phyloP scores from a whole-genome alignment of 2,113 vertebrate genomes.

The Athene cunicularia region DNA sequence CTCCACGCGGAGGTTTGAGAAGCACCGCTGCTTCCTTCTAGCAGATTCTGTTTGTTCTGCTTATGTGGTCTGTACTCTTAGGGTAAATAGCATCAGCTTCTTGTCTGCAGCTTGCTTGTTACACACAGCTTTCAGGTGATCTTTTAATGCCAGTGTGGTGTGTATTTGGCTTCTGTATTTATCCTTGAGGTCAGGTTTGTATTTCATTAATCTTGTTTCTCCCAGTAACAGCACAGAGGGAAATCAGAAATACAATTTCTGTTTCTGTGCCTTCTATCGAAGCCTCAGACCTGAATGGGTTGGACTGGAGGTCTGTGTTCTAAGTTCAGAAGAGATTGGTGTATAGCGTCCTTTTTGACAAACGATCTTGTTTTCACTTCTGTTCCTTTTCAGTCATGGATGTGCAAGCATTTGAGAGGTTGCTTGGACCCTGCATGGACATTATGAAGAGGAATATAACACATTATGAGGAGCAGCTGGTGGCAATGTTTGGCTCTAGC shows the following conservation, averaged over 20 bases:
- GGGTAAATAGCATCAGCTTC: background rate
- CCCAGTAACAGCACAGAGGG: background rate
- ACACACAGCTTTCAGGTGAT: background rate
- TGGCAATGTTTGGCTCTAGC: slow-evolving; percentile 98
- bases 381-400: slow-evolving; percentile 89
- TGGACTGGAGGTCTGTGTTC: background rate
- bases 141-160: background rate
- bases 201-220: background rate
- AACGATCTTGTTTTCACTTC: slow-evolving; percentile 7
- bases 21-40: background rate
- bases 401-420: slow-evolving; percentile 96
- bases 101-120: background rate
- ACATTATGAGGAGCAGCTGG: slow-evolving; percentile 97
- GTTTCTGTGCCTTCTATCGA: background rate
- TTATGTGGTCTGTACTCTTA: background rate
- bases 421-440: slow-evolving; percentile 98
- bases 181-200: background rate
- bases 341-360: background rate
- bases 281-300: background rate
- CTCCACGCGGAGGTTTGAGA: background rate
- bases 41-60: background rate
- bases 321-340: background rate
- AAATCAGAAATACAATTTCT: background rate
- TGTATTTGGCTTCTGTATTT: background rate
- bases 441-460: slow-evolving; percentile 99